Percentiles rank a stretch among this genome's conserved stretches.
Conservation (phyloP, 2,888 invertebrate species). For the Heteropelma amictum region DNA sequence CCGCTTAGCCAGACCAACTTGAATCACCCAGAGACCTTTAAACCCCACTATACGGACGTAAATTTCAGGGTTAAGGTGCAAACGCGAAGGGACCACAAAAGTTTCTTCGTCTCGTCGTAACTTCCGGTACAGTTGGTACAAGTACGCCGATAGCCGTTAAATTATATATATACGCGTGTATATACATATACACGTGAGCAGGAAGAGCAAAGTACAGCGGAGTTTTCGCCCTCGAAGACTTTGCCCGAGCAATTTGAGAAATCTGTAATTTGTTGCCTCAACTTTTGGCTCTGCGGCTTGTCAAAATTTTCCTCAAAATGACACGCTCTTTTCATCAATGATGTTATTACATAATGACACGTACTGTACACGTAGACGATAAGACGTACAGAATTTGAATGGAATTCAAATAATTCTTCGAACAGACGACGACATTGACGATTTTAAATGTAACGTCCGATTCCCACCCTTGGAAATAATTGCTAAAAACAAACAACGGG, state of each 20-base stretch:
- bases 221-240: slow-evolving; percentile 21
- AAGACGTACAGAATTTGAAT: no score
- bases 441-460: no score
- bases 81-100: slow-evolving; percentile 58
- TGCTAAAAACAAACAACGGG: no score
- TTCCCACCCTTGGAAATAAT: no score
- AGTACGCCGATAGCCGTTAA: background rate
- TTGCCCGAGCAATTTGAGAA: slow-evolving; percentile 45
- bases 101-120: slow-evolving; percentile 61
- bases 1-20: slow-evolving; percentile 49
- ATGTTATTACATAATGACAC: no score
- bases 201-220: slow-evolving; percentile 17
- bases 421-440: no score
- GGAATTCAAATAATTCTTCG: no score
- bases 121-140: slow-evolving; percentile 50
- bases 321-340: no score
- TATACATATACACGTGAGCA: no score
- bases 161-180: slow-evolving; percentile 13
- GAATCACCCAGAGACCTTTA: slow-evolving; percentile 59
- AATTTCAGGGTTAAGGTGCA: slow-evolving; percentile 64
- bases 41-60: slow-evolving; percentile 51
- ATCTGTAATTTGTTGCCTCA: slow-evolving; percentile 44
- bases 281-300: background rate
- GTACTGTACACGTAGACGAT: no score
- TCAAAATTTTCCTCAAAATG: background rate